Evolutionary conservation across 1,140 invertebrate genomes (phyloP).

Genomic region (Argopecten irradians): DNA sequence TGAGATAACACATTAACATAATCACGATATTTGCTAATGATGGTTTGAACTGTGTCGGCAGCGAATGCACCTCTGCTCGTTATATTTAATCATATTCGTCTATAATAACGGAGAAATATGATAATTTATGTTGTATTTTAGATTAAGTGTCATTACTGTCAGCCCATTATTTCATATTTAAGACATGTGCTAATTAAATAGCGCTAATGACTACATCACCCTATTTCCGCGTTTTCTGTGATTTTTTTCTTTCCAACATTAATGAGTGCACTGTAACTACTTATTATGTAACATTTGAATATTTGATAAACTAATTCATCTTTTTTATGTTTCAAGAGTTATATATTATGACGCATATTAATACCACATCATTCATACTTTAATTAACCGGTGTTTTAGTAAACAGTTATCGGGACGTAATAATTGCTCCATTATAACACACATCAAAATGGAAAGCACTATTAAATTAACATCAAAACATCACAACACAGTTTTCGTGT

Average conservation of each 20-base stretch:
- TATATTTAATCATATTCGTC: not conserved
- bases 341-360: not conserved
- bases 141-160: conserved; percentile 2
- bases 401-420: not conserved
- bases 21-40: conserved; percentile 22
- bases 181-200: not conserved
- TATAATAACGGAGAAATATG: not conserved
- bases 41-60: not conserved
- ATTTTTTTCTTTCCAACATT: conserved; percentile 4
- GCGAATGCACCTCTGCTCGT: not conserved
- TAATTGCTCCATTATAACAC: not conserved
- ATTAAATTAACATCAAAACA: no score
- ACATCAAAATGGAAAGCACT: not conserved
- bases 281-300: not conserved
- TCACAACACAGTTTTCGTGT: no score
- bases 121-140: conserved; percentile 6
- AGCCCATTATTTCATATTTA: not conserved
- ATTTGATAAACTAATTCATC: not conserved
- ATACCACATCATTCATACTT: not conserved
- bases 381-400: not conserved
- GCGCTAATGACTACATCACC: not conserved
- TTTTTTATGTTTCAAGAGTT: not conserved
- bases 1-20: not conserved
- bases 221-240: not conserved
- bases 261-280: not conserved